These are phyloP conservation scores for Ficedula albicollis DNA, from an alignment of 2,797 vertebrate species.

Conservation along the genomic window DNA sequence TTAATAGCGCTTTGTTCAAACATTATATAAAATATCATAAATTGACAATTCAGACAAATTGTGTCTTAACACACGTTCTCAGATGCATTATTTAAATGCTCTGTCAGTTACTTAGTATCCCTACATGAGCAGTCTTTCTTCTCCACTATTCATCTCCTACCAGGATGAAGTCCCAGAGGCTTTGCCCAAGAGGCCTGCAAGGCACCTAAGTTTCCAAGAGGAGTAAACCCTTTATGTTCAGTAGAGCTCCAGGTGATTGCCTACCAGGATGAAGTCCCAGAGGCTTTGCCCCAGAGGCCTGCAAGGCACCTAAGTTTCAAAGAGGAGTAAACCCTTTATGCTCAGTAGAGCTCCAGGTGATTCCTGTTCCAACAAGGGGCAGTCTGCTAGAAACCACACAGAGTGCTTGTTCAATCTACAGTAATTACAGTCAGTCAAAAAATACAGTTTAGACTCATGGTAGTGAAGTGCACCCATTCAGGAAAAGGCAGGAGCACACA, in stretches of 20 bases:
- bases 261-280: not conserved
- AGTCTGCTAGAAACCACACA: not conserved
- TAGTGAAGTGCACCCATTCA: not conserved
- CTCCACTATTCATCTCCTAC: not conserved
- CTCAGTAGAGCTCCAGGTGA: not conserved
- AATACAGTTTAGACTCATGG: not conserved
- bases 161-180: not conserved
- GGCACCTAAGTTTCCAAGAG: not conserved
- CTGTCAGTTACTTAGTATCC: not conserved
- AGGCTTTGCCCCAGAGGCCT: not conserved
- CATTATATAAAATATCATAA: not conserved
- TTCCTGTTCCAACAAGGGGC: not conserved
- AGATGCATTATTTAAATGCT: not conserved
- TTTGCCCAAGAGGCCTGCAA: not conserved
- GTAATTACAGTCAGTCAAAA: not conserved
- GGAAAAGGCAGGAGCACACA: not conserved
- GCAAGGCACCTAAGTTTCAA: not conserved
- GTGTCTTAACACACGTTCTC: not conserved
- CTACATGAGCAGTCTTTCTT: not conserved
- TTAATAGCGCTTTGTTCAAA: not conserved
- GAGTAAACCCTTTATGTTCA: not conserved
- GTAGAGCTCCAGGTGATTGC: not conserved
- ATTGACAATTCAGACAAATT: not conserved
- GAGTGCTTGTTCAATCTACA: not conserved
- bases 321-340: not conserved